phyloP scores from a whole-genome alignment of 1,140 invertebrate genomes.

The Gonioctena quinquepunctata region DNA sequence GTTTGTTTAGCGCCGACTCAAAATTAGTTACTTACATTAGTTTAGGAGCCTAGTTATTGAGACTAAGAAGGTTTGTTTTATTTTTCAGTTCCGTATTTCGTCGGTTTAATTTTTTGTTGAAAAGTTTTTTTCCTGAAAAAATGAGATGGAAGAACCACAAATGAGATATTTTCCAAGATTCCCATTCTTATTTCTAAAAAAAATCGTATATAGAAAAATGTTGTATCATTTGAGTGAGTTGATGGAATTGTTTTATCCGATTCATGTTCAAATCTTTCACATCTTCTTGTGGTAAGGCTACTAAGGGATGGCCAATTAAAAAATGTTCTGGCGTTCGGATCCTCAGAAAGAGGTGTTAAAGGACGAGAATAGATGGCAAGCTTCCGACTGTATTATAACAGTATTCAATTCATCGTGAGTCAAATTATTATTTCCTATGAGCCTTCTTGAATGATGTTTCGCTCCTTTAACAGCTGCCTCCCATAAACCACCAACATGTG shows the following conservation, averaged over 20 bases:
- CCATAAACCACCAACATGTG: conserved; percentile 31
- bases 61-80: too few relatives aligned
- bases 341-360: conserved; percentile 9
- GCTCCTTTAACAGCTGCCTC: conserved; percentile 15
- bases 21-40: too few relatives aligned
- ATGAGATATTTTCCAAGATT: too few relatives aligned
- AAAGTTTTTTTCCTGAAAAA: too few relatives aligned
- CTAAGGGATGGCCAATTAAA: conserved; percentile 40
- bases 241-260: not conserved
- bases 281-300: conserved; percentile 11
- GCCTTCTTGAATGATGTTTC: conserved; percentile 25
- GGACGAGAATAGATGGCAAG: conserved; percentile 28
- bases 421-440: conserved; percentile 8
- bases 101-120: too few relatives aligned
- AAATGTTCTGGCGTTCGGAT: conserved; percentile 38
- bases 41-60: too few relatives aligned
- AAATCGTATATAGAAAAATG: too few relatives aligned
- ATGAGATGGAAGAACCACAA: too few relatives aligned
- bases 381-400: conserved; percentile 26
- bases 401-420: conserved; percentile 32
- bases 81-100: too few relatives aligned
- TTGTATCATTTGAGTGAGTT: conserved; percentile 6
- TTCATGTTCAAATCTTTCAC: not conserved
- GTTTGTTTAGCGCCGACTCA: too few relatives aligned
- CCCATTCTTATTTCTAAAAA: too few relatives aligned